Conservation (phyloP, 2,113 vertebrate species). For the Prochilodus magdalenae region DNA sequence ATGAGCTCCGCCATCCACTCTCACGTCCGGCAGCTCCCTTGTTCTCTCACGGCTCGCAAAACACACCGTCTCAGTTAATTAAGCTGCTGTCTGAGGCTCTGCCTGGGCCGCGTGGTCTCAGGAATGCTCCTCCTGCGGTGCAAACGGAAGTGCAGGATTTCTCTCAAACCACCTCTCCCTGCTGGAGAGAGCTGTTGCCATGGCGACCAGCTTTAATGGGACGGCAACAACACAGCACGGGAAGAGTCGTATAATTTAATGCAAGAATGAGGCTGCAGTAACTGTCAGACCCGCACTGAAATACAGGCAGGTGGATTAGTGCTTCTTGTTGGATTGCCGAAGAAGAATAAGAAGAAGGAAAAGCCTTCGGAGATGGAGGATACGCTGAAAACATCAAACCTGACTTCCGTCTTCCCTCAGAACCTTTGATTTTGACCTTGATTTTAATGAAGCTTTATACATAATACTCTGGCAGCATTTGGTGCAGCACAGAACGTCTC, state of each 20-base stretch:
- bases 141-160: constrained; percentile 38
- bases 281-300: constrained; percentile 22
- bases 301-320: constrained; percentile 17
- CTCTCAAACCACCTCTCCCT: constrained; percentile 35
- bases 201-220: constrained; percentile 48
- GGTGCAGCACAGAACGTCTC: neutral
- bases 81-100: constrained; percentile 7
- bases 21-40: neutral
- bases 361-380: neutral
- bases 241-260: constrained; percentile 37
- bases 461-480: neutral
- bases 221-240: constrained; percentile 40
- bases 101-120: constrained; percentile 1
- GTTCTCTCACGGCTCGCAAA: neutral
- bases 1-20: neutral
- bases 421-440: neutral
- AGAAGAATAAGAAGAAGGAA: neutral
- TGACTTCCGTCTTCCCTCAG: neutral
- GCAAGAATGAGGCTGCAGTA: constrained; percentile 40
- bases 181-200: constrained; percentile 53
- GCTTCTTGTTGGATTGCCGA: constrained; percentile 21
- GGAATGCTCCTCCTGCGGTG: constrained; percentile 39
- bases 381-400: neutral
- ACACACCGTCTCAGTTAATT: constrained; percentile 18
- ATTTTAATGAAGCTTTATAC: neutral